Conservation (phyloP, 2,888 invertebrate genomes). For the Aspidiotus destructor region DNA sequence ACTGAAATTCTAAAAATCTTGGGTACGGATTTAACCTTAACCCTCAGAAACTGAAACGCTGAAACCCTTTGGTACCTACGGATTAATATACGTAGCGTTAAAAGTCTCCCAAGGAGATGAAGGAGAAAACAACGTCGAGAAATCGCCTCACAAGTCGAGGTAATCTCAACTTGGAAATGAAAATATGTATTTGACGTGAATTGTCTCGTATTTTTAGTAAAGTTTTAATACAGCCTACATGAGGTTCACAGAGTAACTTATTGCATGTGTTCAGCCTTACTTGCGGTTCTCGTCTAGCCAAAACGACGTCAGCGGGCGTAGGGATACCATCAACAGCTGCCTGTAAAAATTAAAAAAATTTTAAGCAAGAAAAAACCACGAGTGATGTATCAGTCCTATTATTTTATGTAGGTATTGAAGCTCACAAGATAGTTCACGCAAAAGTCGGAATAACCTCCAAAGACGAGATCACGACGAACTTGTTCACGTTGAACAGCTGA, state of each 20-base stretch:
- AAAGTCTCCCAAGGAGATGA: background rate
- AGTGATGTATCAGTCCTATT: no score
- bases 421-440: background rate
- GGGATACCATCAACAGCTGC: no score
- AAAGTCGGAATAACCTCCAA: background rate
- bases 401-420: background rate
- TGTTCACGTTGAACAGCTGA: background rate
- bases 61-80: no score
- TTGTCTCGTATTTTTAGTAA: background rate
- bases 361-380: no score
- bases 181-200: background rate
- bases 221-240: no score
- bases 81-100: no score
- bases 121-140: background rate
- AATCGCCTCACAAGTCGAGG: background rate
- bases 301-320: no score
- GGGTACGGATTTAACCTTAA: no score
- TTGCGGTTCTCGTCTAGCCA: no score
- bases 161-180: background rate
- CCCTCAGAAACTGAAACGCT: no score
- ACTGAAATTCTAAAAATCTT: background rate
- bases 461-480: background rate
- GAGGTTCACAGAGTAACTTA: background rate
- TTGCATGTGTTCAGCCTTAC: background rate
- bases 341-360: no score